These are phyloP conservation scores for Paratrypauchen microcephalus DNA, from an alignment of 2,797 vertebrate species.

Conservation along the genomic window DNA sequence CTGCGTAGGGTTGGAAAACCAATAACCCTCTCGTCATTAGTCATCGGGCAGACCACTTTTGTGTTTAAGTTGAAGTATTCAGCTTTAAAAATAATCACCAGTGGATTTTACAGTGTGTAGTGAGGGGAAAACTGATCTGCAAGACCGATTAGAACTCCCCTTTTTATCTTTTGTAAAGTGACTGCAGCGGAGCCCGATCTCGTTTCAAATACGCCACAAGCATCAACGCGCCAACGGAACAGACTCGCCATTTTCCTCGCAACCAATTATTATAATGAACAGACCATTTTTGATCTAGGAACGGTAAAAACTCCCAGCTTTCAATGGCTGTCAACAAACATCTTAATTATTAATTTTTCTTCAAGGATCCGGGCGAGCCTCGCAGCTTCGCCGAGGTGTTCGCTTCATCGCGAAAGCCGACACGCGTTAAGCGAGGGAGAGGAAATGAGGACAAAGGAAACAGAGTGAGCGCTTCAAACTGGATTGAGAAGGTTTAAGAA, in stretches of 20 bases:
- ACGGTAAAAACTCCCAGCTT: conserved; percentile 49
- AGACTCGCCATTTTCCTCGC: conserved; percentile 65
- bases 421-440: conserved; percentile 41
- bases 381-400: conserved; percentile 23
- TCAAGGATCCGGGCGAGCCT: conserved; percentile 19
- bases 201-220: conserved; percentile 66
- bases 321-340: conserved; percentile 66
- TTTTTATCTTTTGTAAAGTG: conserved; percentile 49
- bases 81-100: not conserved
- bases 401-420: conserved; percentile 11
- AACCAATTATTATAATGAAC: conserved; percentile 78
- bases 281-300: conserved; percentile 61
- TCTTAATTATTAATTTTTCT: conserved; percentile 67
- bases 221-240: conserved; percentile 62
- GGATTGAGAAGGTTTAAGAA: conserved; percentile 63
- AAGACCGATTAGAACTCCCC: conserved; percentile 59
- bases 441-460: conserved; percentile 17
- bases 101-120: not conserved
- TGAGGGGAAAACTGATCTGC: conserved; percentile 56
- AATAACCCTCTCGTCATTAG: too few species aligned
- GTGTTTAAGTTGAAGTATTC: not conserved
- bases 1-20: too few species aligned
- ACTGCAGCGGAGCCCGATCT: conserved; percentile 68
- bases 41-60: not conserved
- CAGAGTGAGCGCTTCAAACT: conserved; percentile 51